A percentile compares a stretch with the other conserved stretches of the same genome.
phyloP scores from a whole-genome alignment of 2,113 vertebrate genomes.

The Colinus virginianus region DNA sequence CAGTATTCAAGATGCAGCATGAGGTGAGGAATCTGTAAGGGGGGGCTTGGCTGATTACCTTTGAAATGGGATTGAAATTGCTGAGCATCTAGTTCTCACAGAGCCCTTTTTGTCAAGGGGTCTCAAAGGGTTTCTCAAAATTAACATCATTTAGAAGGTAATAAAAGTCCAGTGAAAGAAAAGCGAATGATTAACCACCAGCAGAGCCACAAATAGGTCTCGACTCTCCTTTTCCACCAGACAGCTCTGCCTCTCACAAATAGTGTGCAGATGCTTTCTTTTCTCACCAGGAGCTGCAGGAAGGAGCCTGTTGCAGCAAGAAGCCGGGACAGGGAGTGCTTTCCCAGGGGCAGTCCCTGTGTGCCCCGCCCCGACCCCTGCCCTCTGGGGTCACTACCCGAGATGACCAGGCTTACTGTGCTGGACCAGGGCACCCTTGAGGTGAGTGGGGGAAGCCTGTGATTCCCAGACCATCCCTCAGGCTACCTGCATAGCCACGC shows the following conservation, averaged over 20 bases:
- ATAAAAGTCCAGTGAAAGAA: not conserved
- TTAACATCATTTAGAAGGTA: not conserved
- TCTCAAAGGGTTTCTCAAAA: not conserved
- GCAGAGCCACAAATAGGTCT: not conserved
- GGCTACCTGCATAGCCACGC: not conserved
- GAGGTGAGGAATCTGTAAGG: not conserved
- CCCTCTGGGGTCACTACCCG: not conserved
- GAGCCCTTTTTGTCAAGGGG: not conserved
- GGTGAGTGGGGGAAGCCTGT: not conserved
- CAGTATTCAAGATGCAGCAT: slow-evolving; percentile 26
- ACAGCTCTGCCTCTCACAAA: not conserved
- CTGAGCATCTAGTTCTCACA: not conserved
- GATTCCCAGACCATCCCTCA: not conserved
- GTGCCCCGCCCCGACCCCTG: accelerated
- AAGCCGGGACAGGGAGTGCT: not conserved
- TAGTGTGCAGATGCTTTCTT: accelerated
- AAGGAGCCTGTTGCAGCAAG: not conserved
- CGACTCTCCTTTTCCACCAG: not conserved
- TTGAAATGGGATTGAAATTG: slow-evolving; percentile 3
- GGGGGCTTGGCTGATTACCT: not conserved
- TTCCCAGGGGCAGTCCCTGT: not conserved
- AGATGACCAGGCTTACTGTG: accelerated
- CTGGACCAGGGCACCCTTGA: accelerated
- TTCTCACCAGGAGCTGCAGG: not conserved
- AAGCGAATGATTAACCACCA: not conserved